Evolutionary conservation across 2,113 vertebrate species (phyloP).

Genomic region (Hystrix cristata): DNA sequence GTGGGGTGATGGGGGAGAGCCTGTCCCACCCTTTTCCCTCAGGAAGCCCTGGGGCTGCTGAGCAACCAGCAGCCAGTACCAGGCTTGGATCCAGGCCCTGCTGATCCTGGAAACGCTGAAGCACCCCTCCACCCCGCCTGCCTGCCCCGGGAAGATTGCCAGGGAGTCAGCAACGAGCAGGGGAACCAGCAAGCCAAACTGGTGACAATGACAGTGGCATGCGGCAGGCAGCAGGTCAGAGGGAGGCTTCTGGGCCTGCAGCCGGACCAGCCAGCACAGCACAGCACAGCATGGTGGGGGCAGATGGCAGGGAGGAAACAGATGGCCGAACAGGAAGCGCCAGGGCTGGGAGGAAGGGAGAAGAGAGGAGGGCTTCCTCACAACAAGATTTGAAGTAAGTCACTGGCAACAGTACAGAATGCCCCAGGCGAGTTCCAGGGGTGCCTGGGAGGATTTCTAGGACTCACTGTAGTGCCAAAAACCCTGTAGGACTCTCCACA

Average conservation of each 20-base stretch:
- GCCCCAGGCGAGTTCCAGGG: neutral
- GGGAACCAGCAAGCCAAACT: neutral
- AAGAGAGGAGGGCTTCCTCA: neutral
- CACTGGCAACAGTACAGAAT: neutral
- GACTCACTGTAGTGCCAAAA: neutral
- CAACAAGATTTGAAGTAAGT: neutral
- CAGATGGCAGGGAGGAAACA: slow-evolving; percentile 76
- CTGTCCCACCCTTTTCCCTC: neutral
- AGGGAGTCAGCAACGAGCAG: neutral
- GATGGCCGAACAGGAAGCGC: slow-evolving; percentile 62
- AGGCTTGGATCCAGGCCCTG: neutral
- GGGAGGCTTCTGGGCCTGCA: neutral
- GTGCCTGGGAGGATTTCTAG: neutral
- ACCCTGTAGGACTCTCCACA: neutral
- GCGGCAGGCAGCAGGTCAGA: slow-evolving; percentile 51
- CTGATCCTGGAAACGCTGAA: neutral
- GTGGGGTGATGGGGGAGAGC: accelerated
- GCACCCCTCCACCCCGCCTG: neutral
- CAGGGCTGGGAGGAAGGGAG: neutral
- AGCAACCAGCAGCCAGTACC: neutral
- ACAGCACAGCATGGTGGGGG: neutral
- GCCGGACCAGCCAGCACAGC: neutral
- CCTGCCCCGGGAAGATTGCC: neutral
- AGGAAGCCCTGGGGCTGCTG: neutral
- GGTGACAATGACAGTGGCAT: slow-evolving; percentile 33